Base-by-base conservation (phyloP, 2,888 invertebrate genomes). In the Scelioninae gen. 2 region DNA sequence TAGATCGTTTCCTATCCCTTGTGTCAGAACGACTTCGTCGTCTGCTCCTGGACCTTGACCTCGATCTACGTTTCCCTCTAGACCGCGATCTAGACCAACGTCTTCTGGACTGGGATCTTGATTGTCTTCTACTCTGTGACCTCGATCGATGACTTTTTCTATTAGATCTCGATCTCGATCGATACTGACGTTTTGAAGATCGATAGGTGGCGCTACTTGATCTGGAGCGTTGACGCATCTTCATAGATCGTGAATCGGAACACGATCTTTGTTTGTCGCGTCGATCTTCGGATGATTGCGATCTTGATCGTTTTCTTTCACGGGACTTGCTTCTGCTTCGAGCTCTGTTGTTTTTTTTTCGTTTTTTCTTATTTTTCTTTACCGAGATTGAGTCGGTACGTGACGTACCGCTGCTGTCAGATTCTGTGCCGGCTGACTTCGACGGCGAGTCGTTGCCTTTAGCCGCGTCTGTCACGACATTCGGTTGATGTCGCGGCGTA, bases 31-130 rank as follows among this genome's bases (percentile, higher is more conserved):
- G 52, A 31, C 61, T 61, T 5, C 78, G 74, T 1, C 76, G 72
- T 50, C 76, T 74, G n/a, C 75, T 75, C 39, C 78, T 75, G 0
- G 78, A 83, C 43, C 79, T 80, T 11, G 81, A 80, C 16, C 79
- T 78, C 2, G 82, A 80, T 41, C 80, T 78, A 46, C 78, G 78
- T 60, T 81, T 82, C 10, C 80, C 81, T 13, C 79, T 78, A 4
- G 83, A 83, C 22, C 79, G 79, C 7, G 84, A 83, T 2, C 82
- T 78, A 11, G 84, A 82, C 79, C 81, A 80, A 31, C 81, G 78
- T 48, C 79, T 79, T 6, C 79, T 76, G 2, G 82, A 81, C 19
- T 78, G 78, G 19, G 84, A 82, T 33, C 79, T 76, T 5, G 82
- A 78, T 25, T 81, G 79, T n/a, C 70, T 74, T 53, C 78, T 80